Evolutionary conservation across 2,888 invertebrate genomes (phyloP).

Genomic region (Dryocosmus kuriphilus): DNA sequence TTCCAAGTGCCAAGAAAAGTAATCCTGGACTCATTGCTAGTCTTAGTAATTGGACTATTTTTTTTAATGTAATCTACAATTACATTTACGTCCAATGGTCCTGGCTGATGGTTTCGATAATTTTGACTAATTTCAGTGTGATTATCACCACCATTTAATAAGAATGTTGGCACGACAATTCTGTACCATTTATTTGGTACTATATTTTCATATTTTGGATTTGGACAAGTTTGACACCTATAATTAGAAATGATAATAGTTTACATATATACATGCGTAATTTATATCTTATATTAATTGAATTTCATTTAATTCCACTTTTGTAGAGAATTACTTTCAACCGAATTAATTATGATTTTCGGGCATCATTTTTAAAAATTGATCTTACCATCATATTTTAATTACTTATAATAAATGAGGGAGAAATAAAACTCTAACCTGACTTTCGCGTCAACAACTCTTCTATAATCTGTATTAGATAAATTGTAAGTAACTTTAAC

Average conservation of each 20-base stretch:
- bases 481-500: constrained; percentile 65
- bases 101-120: constrained; percentile 78
- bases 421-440: constrained; percentile 57
- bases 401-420: not conserved
- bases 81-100: constrained; percentile 80
- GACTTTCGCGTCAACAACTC: constrained; percentile 62
- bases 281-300: not conserved
- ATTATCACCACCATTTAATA: constrained; percentile 84
- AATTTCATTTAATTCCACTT: not conserved
- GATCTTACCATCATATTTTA: not conserved
- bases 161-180: constrained; percentile 79
- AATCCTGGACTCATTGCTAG: constrained; percentile 67
- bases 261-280: not conserved
- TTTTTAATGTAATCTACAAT: constrained; percentile 72
- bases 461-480: constrained; percentile 47
- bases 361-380: no score
- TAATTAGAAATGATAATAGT: constrained; percentile 35
- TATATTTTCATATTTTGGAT: constrained; percentile 83
- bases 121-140: constrained; percentile 80
- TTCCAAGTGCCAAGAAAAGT: not conserved
- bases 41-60: constrained; percentile 78
- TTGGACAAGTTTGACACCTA: constrained; percentile 82
- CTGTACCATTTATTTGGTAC: constrained; percentile 81
- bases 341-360: no score
- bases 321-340: no score